Evolutionary conservation across 2,888 invertebrate genomes (phyloP).

Genomic region (Achlya flavicornis): DNA sequence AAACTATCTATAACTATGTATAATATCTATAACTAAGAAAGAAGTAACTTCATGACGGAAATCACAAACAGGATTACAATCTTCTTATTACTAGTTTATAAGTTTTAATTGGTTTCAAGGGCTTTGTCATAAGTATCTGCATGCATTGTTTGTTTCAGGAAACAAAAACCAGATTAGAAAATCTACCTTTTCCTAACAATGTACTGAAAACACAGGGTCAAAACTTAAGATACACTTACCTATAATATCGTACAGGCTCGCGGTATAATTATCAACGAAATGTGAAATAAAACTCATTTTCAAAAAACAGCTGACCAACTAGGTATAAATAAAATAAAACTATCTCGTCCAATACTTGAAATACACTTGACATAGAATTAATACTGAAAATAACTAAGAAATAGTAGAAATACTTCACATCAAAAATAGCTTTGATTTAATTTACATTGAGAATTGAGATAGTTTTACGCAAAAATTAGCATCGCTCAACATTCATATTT

Average conservation of each 20-base stretch:
- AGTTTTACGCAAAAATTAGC: conserved; percentile 21
- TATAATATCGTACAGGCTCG: conserved; percentile 72
- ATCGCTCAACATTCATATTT: conserved; percentile 12
- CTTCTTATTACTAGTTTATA: too few species aligned
- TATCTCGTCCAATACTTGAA: conserved; percentile 23
- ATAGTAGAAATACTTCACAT: conserved; percentile 33
- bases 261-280: conserved; percentile 70
- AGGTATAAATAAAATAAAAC: conserved; percentile 15
- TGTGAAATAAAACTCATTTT: conserved; percentile 69
- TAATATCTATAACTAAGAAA: too few species aligned
- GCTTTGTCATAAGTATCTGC: not conserved
- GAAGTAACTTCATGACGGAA: too few species aligned
- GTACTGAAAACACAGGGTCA: conserved; percentile 11
- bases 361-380: conserved; percentile 31
- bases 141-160: not conserved
- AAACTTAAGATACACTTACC: conserved; percentile 60
- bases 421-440: conserved; percentile 47
- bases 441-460: conserved; percentile 43
- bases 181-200: not conserved
- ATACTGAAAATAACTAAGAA: conserved; percentile 29
- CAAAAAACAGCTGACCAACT: conserved; percentile 40
- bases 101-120: not conserved
- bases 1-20: too few species aligned
- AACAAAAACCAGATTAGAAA: too few species aligned
- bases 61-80: not conserved